Percentiles rank a stretch among this genome's conserved stretches.
These are phyloP conservation scores for Agonopterix arenella DNA, from an alignment of 2,888 invertebrate genomes.

Conservation along the genomic window DNA sequence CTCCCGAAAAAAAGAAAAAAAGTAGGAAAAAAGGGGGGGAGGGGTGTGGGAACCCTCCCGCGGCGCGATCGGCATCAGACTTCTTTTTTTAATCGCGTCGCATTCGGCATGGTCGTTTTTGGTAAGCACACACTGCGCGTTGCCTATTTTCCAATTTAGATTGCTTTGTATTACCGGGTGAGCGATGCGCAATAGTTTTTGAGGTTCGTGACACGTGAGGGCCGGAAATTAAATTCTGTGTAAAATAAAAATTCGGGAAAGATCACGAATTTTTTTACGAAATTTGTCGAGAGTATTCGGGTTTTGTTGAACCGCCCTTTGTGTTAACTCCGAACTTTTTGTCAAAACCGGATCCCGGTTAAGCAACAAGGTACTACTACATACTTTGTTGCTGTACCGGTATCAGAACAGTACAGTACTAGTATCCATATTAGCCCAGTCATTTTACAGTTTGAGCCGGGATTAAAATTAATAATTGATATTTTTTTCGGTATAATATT, in stretches of 20 bases:
- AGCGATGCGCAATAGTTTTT: constrained; percentile 76
- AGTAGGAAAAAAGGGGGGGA: constrained; percentile 53
- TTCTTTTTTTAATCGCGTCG: constrained; percentile 78
- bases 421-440: no score
- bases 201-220: constrained; percentile 65
- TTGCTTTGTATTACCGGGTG: constrained; percentile 76
- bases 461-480: no score
- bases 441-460: no score
- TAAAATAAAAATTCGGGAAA: constrained; percentile 27
- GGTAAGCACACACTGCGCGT: constrained; percentile 76
- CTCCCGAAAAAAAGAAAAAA: constrained; percentile 71
- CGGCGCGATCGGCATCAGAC: constrained; percentile 74
- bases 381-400: no score
- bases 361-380: no score
- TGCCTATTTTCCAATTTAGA: constrained; percentile 78
- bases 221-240: constrained; percentile 66
- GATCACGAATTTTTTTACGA: constrained; percentile 11
- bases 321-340: no score
- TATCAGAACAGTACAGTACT: no score
- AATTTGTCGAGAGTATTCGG: background rate
- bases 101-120: constrained; percentile 72
- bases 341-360: no score
- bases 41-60: constrained; percentile 53
- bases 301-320: no score
- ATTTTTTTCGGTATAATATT: no score